Evolutionary conservation across 2,797 vertebrate genomes (phyloP).

Genomic region (Hydrocynus forskahlii): DNA sequence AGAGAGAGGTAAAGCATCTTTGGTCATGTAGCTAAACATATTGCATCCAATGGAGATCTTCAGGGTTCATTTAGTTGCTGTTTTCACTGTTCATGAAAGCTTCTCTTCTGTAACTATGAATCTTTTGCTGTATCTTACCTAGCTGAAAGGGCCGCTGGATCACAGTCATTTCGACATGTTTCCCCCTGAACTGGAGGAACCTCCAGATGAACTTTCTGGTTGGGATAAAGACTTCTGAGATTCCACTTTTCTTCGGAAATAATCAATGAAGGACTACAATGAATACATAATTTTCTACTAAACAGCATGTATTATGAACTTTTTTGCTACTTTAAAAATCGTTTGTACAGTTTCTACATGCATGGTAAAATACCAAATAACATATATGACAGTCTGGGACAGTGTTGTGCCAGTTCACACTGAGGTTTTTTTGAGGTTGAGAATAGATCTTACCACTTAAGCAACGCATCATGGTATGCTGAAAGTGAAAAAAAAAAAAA

Average conservation of each 20-base stretch:
- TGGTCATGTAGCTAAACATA: background rate
- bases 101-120: background rate
- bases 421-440: too few species aligned
- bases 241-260: background rate
- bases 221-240: conserved; percentile 83
- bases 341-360: background rate
- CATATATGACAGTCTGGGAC: background rate
- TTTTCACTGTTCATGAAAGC: background rate
- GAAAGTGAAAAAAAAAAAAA: too few species aligned
- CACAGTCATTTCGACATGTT: conserved; percentile 82
- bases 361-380: background rate
- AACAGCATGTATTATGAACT: background rate
- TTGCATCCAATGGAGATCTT: background rate
- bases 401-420: too few species aligned
- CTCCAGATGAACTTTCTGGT: conserved; percentile 79
- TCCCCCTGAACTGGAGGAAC: conserved; percentile 75
- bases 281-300: background rate
- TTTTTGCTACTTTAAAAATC: conserved; percentile 7
- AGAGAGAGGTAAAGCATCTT: conserved; percentile 71
- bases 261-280: background rate
- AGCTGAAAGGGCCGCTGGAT: conserved; percentile 79
- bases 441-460: too few species aligned
- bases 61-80: background rate
- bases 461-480: too few species aligned
- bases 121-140: conserved; percentile 9